A percentile compares a stretch with the other conserved stretches of the same genome.
Evolutionary conservation across 1,140 invertebrate genomes (phyloP).

Genomic region (Drosophila sturtevanti): DNA sequence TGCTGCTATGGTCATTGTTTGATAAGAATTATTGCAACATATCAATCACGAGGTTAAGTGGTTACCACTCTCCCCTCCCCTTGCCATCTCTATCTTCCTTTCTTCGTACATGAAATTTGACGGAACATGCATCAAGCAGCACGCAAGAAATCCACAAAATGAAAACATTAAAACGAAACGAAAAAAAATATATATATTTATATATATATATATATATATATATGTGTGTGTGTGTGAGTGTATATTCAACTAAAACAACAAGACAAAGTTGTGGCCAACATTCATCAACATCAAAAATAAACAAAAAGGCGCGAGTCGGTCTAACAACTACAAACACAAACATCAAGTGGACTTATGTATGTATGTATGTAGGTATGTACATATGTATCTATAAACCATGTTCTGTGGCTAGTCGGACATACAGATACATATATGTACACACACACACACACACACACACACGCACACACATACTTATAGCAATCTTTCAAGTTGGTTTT

Average conservation of each 20-base stretch:
- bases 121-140: conserved; percentile 73
- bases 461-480: background rate
- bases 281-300: conserved; percentile 80
- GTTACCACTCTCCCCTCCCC: conserved; percentile 28
- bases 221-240: background rate
- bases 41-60: conserved; percentile 81
- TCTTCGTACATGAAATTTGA: conserved; percentile 57
- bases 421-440: background rate
- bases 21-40: conserved; percentile 82
- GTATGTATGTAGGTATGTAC: background rate
- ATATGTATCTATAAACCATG: conserved; percentile 12
- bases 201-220: conserved; percentile 16
- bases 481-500: conserved; percentile 3
- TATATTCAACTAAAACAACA: conserved; percentile 50
- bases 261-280: conserved; percentile 70
- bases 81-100: background rate
- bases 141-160: conserved; percentile 69
- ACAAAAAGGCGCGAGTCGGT: conserved; percentile 70
- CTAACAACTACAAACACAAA: conserved; percentile 45
- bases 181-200: conserved; percentile 45
- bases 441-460: background rate
- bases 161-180: conserved; percentile 59
- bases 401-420: conserved; percentile 59
- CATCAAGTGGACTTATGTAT: conserved; percentile 10
- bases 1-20: conserved; percentile 61